Conservation (phyloP, 2,797 vertebrate genomes). For the Cryptoblepharus egeriae region DNA sequence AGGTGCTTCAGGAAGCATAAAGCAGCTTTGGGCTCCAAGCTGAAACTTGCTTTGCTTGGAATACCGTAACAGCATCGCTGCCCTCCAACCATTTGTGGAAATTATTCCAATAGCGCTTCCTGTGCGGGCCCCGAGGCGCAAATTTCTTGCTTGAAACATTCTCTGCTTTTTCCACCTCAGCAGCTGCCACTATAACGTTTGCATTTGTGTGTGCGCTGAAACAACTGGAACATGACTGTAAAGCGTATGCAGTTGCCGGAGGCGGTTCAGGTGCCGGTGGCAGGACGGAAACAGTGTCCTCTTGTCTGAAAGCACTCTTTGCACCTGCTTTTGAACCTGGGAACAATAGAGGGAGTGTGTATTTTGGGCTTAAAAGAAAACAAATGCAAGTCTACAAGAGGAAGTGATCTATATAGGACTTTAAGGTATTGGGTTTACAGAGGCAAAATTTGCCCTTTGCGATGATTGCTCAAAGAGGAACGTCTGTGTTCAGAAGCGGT, state of each 20-base stretch:
- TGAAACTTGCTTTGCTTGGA: conserved; percentile 24
- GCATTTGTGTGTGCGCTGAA: conserved; percentile 10
- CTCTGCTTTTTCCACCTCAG: conserved; percentile 7
- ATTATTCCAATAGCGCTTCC: conserved; percentile 4
- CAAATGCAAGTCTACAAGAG: background rate
- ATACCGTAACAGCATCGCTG: background rate
- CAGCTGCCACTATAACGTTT: conserved; percentile 6
- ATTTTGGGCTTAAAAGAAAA: background rate
- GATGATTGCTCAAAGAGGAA: background rate
- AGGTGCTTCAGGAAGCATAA: background rate
- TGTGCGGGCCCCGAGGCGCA: conserved; percentile 1
- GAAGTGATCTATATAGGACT: background rate
- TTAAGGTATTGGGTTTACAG: conserved; percentile 4
- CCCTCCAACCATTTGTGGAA: conserved; percentile 7
- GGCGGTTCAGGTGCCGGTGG: background rate
- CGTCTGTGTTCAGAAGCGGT: background rate
- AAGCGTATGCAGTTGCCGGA: background rate
- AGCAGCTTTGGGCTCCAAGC: conserved; percentile 7
- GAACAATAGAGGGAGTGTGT: background rate
- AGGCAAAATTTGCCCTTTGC: background rate
- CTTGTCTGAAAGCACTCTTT: background rate
- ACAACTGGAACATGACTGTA: background rate
- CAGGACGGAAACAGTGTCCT: background rate
- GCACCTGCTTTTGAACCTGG: background rate
- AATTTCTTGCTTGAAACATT: conserved; percentile 6